These are phyloP conservation scores for Colinus virginianus DNA, from an alignment of 2,113 vertebrate species.

Conservation along the genomic window DNA sequence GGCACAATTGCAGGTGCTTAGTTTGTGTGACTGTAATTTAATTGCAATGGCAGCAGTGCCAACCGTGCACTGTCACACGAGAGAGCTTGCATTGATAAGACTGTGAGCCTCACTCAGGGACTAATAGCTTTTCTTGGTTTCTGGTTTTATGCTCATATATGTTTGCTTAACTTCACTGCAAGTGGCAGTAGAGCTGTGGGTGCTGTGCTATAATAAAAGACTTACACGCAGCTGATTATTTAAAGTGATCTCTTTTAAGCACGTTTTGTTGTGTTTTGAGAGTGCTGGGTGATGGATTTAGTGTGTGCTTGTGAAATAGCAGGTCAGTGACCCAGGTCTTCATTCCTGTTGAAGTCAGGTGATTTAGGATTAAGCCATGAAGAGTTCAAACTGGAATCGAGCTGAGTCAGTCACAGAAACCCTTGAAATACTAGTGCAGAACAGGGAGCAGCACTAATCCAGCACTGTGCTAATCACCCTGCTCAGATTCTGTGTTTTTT, in stretches of 20 bases:
- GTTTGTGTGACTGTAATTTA: slow-evolving; percentile 11
- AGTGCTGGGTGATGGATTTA: neutral
- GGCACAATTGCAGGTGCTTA: neutral
- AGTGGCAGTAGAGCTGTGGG: neutral
- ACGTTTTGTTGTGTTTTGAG: neutral
- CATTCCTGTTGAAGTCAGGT: neutral
- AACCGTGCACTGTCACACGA: neutral
- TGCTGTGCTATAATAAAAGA: neutral
- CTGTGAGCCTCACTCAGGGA: slow-evolving; percentile 5
- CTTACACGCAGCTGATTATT: neutral
- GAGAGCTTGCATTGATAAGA: slow-evolving; percentile 40
- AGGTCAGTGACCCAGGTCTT: slow-evolving; percentile 7
- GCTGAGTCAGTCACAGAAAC: slow-evolving; percentile 57
- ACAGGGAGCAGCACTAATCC: slow-evolving; percentile 56
- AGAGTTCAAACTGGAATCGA: slow-evolving; percentile 27
- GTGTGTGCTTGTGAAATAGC: neutral
- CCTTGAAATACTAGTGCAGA: slow-evolving; percentile 39
- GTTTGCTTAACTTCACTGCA: neutral
- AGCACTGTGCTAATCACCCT: slow-evolving; percentile 60
- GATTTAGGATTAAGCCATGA: slow-evolving; percentile 30
- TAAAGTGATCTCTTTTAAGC: neutral
- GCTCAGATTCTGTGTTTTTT: slow-evolving; percentile 56
- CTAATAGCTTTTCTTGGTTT: slow-evolving; percentile 25
- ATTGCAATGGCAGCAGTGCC: neutral
- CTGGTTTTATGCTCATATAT: neutral